phyloP scores from a whole-genome alignment of 2,797 vertebrate genomes.

The Mus spretus region DNA sequence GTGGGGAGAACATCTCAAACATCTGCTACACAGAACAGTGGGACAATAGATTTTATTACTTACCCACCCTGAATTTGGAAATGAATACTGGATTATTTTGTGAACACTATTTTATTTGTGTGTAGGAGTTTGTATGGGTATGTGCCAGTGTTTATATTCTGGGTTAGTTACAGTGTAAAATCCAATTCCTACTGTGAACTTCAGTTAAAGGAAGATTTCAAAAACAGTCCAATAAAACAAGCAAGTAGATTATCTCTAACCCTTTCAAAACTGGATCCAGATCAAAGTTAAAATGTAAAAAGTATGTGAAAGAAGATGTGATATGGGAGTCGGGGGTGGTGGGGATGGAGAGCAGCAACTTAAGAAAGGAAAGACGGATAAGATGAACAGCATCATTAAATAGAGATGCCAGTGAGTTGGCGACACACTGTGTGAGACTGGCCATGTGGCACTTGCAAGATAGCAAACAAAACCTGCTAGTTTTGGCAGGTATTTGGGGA shows the following conservation, averaged over 20 bases:
- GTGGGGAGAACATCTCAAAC: not conserved
- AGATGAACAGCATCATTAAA: not conserved
- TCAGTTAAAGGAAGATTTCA: conserved; percentile 24
- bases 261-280: not conserved
- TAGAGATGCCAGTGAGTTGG: not conserved
- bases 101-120: not conserved
- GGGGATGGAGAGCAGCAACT: not conserved
- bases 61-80: not conserved
- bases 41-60: not conserved
- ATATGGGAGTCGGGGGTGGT: too few relatives aligned
- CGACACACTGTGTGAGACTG: not conserved
- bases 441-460: conserved; percentile 2
- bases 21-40: not conserved
- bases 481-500: conserved; percentile 45
- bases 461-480: conserved; percentile 42
- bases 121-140: fast-evolving
- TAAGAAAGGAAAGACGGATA: not conserved
- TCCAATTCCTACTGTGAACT: not conserved
- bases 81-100: not conserved
- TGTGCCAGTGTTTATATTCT: not conserved
- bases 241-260: not conserved
- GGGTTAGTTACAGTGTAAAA: conserved; percentile 11
- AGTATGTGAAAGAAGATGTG: not conserved
- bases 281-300: not conserved
- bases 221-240: not conserved